Percentiles rank a stretch among this genome's conserved stretches.
phyloP scores from a whole-genome alignment of 2,113 vertebrate species.

The Lynx canadensis region DNA sequence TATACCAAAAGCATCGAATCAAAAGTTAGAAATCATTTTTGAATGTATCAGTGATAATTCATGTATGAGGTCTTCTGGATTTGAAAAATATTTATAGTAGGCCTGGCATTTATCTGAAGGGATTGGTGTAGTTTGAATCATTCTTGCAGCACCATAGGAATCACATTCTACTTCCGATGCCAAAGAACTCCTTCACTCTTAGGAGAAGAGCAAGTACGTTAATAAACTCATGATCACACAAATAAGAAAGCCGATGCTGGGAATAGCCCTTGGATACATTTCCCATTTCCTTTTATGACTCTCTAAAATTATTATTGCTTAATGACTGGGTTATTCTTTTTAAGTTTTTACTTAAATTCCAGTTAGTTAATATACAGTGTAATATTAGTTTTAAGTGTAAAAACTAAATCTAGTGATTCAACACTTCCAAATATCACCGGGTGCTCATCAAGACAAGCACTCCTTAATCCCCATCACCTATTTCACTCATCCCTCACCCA shows the following conservation, averaged over 20 bases:
- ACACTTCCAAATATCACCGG: not conserved
- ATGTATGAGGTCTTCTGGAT: not conserved
- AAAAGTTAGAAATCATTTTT: not conserved
- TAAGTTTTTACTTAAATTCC: conserved; percentile 53
- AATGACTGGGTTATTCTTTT: conserved; percentile 17
- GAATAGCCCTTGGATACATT: not conserved
- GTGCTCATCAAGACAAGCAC: not conserved
- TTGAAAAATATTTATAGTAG: not conserved
- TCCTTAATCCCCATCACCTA: not conserved
- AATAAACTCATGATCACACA: not conserved
- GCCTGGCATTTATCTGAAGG: not conserved
- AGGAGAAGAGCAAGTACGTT: not conserved
- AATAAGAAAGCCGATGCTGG: not conserved
- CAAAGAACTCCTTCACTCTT: not conserved
- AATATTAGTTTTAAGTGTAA: not conserved
- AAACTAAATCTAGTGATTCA: not conserved
- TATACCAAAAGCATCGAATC: not conserved
- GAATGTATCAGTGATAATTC: not conserved
- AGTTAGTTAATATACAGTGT: not conserved
- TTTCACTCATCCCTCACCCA: not conserved
- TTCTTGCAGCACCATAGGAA: not conserved
- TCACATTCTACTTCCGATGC: not conserved
- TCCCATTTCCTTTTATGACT: not conserved
- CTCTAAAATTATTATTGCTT: conserved; percentile 22
- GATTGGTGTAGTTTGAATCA: too few relatives aligned